A percentile compares a stretch with the other conserved stretches of the same genome.
Evolutionary conservation across 2,113 vertebrate species (phyloP).

Genomic region (Aegithalos caudatus): DNA sequence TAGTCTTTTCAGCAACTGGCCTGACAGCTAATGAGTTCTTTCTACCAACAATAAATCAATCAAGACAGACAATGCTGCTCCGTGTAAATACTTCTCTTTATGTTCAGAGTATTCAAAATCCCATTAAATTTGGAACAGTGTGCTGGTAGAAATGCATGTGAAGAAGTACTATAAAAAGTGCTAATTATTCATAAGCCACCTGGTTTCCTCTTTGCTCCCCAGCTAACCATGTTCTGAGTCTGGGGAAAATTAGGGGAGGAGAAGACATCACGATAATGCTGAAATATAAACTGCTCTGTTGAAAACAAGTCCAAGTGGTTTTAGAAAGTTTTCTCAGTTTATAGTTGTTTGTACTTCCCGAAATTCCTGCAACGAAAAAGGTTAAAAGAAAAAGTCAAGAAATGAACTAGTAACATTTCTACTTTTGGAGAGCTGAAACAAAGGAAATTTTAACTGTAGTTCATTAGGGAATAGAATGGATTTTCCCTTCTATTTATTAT

Average conservation of each 20-base stretch:
- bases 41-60: slow-evolving; percentile 10
- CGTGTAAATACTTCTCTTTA: background rate
- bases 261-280: background rate
- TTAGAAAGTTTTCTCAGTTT: background rate
- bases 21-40: background rate
- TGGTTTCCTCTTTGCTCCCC: background rate
- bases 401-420: background rate
- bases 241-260: background rate
- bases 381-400: background rate
- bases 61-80: background rate
- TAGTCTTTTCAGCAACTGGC: background rate
- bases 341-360: background rate
- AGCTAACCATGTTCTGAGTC: background rate
- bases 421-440: background rate
- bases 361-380: background rate
- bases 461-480: background rate
- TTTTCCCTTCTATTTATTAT: background rate
- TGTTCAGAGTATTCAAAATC: background rate
- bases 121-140: slow-evolving; percentile 8
- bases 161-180: background rate
- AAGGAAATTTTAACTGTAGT: background rate
- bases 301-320: background rate
- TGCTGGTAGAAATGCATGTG: background rate
- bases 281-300: background rate
- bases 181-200: slow-evolving; percentile 39